Evolutionary conservation across 2,113 vertebrate genomes (phyloP).

Genomic region (Chinchilla lanigera): DNA sequence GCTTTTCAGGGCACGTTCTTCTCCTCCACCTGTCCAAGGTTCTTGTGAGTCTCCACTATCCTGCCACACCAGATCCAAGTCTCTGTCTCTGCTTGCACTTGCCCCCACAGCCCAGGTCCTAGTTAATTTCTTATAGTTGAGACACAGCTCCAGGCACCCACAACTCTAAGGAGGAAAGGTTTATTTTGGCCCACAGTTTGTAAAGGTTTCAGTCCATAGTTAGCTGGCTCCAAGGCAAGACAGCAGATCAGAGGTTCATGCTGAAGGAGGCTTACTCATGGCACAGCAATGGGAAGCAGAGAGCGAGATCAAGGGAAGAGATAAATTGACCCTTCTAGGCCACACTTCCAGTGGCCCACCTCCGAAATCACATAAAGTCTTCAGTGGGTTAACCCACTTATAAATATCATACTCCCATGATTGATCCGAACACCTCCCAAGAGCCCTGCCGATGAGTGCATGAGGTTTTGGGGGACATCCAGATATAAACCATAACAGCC

Average conservation of each 20-base stretch:
- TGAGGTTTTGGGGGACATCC: not conserved
- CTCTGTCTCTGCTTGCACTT: not conserved
- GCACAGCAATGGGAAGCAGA: not conserved
- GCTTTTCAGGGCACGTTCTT: not conserved
- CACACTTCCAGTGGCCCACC: not conserved
- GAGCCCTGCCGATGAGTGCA: not conserved
- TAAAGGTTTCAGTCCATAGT: not conserved
- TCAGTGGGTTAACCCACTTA: not conserved
- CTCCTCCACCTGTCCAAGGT: not conserved
- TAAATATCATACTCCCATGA: not conserved
- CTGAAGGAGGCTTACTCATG: not conserved
- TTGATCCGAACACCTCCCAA: not conserved
- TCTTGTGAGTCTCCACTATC: not conserved
- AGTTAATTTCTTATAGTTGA: not conserved
- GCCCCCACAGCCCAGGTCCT: too few relatives aligned
- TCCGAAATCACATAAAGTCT: not conserved
- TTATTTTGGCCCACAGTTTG: not conserved
- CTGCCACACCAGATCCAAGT: accelerated
- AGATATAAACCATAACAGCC: not conserved
- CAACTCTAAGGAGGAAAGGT: not conserved
- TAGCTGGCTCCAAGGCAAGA: not conserved
- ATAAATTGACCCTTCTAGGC: not conserved
- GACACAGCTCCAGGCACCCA: not conserved
- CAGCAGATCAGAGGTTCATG: not conserved
- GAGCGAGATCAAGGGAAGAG: not conserved